Percentiles rank a stretch among this genome's conserved stretches.
phyloP scores from a whole-genome alignment of 2,113 vertebrate species.

The Tiliqua scincoides region DNA sequence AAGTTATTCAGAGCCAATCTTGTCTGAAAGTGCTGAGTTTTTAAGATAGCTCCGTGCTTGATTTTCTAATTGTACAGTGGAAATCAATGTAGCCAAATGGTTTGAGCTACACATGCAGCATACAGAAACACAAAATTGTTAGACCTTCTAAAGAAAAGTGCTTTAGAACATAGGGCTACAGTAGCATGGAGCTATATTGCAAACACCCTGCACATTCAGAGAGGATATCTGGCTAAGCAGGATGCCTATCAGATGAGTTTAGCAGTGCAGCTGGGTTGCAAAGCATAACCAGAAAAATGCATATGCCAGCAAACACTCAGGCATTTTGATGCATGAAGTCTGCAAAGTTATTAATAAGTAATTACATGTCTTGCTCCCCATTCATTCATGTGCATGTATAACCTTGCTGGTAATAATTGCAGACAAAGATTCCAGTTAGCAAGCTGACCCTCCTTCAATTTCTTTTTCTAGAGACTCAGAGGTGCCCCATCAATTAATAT shows the following conservation, averaged over 20 bases:
- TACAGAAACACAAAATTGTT: not conserved
- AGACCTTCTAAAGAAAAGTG: not conserved
- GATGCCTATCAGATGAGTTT: not conserved
- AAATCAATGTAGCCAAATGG: constrained; percentile 3
- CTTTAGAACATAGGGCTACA: not conserved
- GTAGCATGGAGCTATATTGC: not conserved
- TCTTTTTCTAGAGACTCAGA: not conserved
- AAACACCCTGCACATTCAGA: not conserved
- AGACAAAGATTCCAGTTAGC: constrained; percentile 11
- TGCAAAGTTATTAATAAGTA: constrained; percentile 14
- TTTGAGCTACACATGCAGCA: not conserved
- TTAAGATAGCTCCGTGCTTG: not conserved
- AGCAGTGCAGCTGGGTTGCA: not conserved
- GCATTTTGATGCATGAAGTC: not conserved
- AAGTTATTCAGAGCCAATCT: not conserved
- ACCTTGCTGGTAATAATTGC: not conserved
- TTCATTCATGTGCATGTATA: not conserved
- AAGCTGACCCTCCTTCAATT: not conserved
- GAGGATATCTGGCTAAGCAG: not conserved
- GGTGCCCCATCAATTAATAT: not conserved
- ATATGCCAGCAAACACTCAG: not conserved
- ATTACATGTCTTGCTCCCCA: not conserved
- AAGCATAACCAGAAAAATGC: not conserved
- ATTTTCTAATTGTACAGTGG: constrained; percentile 21
- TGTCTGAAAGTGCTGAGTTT: not conserved